A percentile compares a stretch with the other conserved stretches of the same genome.
phyloP scores from a whole-genome alignment of 1,140 invertebrate genomes.

The Octopus sinensis region DNA sequence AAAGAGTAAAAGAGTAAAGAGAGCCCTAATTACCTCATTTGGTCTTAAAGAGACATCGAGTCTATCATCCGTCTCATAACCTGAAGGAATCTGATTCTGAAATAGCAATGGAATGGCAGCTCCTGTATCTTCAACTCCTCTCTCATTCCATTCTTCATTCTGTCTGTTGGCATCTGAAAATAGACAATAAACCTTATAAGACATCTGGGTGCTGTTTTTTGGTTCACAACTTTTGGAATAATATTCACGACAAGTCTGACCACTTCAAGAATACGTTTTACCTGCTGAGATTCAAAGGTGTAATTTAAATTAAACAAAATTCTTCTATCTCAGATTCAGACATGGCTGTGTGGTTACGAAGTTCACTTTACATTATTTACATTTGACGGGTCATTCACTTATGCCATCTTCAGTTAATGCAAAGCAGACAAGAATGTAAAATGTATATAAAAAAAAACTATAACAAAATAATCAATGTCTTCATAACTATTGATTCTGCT shows the following conservation, averaged over 20 bases:
- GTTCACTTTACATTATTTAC: too few species aligned
- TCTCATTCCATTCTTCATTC: constrained; percentile 45
- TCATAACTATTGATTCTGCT: too few species aligned
- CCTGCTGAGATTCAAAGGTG: not conserved
- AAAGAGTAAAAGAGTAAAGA: too few species aligned
- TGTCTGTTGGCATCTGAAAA: constrained; percentile 44
- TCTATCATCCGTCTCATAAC: constrained; percentile 60
- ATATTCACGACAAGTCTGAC: not conserved
- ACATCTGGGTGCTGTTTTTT: not conserved
- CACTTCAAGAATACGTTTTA: not conserved
- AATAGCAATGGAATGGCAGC: constrained; percentile 57
- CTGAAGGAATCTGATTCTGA: constrained; percentile 59
- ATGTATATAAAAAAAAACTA: too few species aligned
- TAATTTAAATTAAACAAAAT: not conserved
- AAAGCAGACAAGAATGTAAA: too few species aligned
- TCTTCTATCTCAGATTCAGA: not conserved
- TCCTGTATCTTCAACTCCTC: constrained; percentile 38
- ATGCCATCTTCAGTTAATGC: too few species aligned
- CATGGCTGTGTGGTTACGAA: too few species aligned
- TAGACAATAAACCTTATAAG: not conserved
- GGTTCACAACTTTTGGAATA: not conserved
- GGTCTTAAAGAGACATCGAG: constrained; percentile 58
- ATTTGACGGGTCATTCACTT: too few species aligned
- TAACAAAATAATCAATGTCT: too few species aligned
- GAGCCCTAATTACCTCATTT: constrained; percentile 39